Base-by-base conservation (phyloP, 92 coral and sea anemone genomes). In the Umimayanthus kanabou region DNA sequence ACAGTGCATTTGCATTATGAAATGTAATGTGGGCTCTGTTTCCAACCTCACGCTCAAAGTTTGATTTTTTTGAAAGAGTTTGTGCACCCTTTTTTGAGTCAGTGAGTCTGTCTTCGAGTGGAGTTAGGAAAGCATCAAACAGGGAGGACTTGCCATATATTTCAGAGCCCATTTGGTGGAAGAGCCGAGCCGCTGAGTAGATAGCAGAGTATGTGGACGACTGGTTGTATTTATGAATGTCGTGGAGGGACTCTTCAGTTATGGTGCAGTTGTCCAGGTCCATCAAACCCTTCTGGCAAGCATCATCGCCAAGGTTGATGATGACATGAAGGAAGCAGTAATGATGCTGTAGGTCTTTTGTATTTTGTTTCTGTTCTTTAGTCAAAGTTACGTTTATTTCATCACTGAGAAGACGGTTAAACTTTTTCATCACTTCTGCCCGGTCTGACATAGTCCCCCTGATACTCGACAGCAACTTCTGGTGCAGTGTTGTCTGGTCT, bases 111-210 rank as follows among this genome's bases (percentile, higher is more conserved):
- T 74, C 79, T 74, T 74, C 53, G 45, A 39, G 79, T 74, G 79
- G 45, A 74, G 47, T 30, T 39, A 74, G 79, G 53, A 74, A 74
- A 74, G 79, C 79, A 33, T 74, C 80, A 45, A 76, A 76, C 58
- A 76, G 80, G 80, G 80, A 42, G 80, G 80, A 76, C 28, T 76
- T 76, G 80, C 64, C 64, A 76, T 76, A 76, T 76, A 76, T 76
- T 76, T 45, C 80, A 76, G 80, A 76, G 80, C 58, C 57, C 80
- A 76, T 76, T 76, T 76, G 80, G 80, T 76, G 80, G 80, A 76
- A 76, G 29, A 76, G 80, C 33, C 80, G 80, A 76, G 80, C 80
- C 29, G 80, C 80, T 76, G 80, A 76, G 80, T 76, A 76, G 58
- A 43, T 76, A 76, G 80, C 80, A 3, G 80, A 76, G 80, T 76